Base-by-base conservation (phyloP, 2,888 invertebrate species). In the Yponomeuta cagnagella region DNA sequence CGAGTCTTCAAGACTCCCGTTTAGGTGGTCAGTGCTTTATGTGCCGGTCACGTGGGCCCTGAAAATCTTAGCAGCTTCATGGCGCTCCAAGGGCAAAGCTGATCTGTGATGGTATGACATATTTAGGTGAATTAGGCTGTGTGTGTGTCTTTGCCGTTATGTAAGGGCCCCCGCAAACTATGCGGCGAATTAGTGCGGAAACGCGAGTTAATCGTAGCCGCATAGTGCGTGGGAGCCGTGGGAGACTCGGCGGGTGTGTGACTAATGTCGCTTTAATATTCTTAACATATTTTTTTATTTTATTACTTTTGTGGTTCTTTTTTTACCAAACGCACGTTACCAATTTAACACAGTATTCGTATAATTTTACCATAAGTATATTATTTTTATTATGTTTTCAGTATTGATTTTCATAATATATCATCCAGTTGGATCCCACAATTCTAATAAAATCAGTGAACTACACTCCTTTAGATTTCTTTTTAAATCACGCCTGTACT, bases 41-140 rank as follows among this genome's bases (percentile, higher is more conserved):
- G 33, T 33, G 0, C 33, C 5, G 33, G 33, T 33, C 8, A 43
- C 6, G 12, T 15, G 15, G 4, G 12, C 8, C 52, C 15, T 15
- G 15, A 12, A 58, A 58, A 58, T 43, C 43, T 3, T 43, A 43
- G 43, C 43, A 67, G 67, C 43, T 67, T 67, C 67, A 67, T 67
- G 67, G 67, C 33, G n/a, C 10, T 43, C n/a, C 75, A 79, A 84
- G 82, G 81, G 87, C 89, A 88, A 89, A 89, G 88, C 88, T 89
- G 83, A 89, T 90, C 90, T 90, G 90, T 90, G 90, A 90, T 90
- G 87, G 85, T 88, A 87, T 84, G 86, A 86, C 85, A 84, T 88
- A 89, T 85, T 86, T 88, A 88, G 84, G 88, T 85, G 84, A 86
- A 82, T 83, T 85, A 84, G 85, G 84, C 85, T 85, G 84, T 83